phyloP scores from a whole-genome alignment of 1,140 invertebrate species.

The Procambarus virginalis region DNA sequence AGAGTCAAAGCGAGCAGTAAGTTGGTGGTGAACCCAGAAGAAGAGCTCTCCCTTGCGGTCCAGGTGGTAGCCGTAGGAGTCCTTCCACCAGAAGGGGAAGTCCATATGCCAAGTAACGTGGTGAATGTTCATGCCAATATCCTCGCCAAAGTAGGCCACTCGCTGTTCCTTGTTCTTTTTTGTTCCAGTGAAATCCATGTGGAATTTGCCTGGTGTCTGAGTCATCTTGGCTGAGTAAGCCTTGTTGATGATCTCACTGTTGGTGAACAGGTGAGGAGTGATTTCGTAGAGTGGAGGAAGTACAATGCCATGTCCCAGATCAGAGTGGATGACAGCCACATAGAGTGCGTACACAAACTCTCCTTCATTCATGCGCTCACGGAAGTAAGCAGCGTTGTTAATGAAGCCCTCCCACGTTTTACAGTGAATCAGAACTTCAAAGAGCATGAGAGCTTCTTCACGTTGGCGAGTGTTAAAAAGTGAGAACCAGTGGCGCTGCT shows the following conservation, averaged over 20 bases:
- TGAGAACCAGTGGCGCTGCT: constrained; percentile 58
- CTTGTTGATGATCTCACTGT: constrained; percentile 71
- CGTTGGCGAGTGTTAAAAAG: constrained; percentile 61
- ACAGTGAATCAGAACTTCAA: constrained; percentile 59
- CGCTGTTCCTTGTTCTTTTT: constrained; percentile 74
- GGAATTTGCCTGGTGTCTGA: constrained; percentile 71
- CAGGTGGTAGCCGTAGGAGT: constrained; percentile 69
- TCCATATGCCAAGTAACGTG: constrained; percentile 79
- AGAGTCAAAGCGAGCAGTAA: constrained; percentile 76
- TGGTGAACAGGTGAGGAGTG: constrained; percentile 76
- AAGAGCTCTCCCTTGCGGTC: constrained; percentile 73
- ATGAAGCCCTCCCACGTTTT: constrained; percentile 28
- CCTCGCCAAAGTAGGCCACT: constrained; percentile 80
- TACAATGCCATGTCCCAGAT: constrained; percentile 28
- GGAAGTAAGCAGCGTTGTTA: constrained; percentile 49
- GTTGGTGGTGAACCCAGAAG: constrained; percentile 77
- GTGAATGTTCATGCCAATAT: constrained; percentile 82
- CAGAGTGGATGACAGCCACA: constrained; percentile 49
- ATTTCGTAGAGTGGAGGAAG: constrained; percentile 82
- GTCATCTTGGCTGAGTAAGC: constrained; percentile 73
- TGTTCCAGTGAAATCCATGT: constrained; percentile 64
- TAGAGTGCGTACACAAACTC: constrained; percentile 61
- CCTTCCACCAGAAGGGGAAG: constrained; percentile 76
- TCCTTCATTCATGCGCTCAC: constrained; percentile 55
- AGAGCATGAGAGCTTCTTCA: constrained; percentile 62